phyloP scores from a whole-genome alignment of 2,113 vertebrate species.

The Ciconia stormi region DNA sequence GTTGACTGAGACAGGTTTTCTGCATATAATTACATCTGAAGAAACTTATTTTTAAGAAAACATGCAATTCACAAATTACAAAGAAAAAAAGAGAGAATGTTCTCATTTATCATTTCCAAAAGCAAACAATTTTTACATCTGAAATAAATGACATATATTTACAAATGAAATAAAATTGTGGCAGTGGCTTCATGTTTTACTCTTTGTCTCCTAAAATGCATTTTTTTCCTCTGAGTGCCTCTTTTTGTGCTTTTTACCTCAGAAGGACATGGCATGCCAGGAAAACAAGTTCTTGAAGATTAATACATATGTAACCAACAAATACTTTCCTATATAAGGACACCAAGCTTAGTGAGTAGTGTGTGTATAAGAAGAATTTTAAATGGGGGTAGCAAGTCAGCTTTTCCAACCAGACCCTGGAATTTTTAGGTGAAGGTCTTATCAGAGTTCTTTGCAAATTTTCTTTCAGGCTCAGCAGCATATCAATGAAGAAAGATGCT shows the following conservation, averaged over 20 bases:
- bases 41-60: not conserved
- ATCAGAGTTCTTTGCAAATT: not conserved
- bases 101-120: not conserved
- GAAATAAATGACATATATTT: not conserved
- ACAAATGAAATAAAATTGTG: not conserved
- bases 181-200: not conserved
- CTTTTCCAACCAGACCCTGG: not conserved
- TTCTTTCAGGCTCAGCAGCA: not conserved
- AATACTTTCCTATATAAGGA: not conserved
- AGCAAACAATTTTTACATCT: not conserved
- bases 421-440: not conserved
- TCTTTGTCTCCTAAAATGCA: not conserved
- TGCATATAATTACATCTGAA: not conserved
- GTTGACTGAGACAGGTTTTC: not conserved
- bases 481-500: not conserved
- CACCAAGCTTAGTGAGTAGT: not conserved
- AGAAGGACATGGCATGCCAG: not conserved
- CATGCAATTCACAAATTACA: not conserved
- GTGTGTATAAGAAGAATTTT: not conserved
- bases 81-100: not conserved
- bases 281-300: not conserved
- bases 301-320: not conserved
- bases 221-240: not conserved
- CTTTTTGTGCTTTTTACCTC: not conserved
- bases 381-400: not conserved